Evolutionary conservation across 2,888 invertebrate genomes (phyloP).

Genomic region (Polymixis flavicincta): DNA sequence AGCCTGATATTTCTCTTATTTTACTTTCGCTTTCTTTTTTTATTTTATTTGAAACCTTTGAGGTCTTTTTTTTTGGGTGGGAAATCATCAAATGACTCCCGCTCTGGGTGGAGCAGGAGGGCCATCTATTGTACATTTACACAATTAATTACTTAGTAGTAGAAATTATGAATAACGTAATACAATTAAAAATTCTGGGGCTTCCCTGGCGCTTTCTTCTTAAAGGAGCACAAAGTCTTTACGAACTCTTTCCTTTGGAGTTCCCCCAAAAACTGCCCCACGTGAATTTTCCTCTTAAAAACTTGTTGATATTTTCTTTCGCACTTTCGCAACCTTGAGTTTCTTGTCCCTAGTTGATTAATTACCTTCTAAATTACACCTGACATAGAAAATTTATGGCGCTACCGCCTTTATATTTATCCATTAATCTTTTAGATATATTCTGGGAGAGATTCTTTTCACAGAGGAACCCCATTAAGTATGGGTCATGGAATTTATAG

Average conservation of each 20-base stretch:
- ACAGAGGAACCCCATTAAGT: constrained; percentile 25
- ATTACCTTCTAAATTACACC: constrained; percentile 39
- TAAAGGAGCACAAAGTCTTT: not conserved
- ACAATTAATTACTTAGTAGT: no score
- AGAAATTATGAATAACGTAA: not conserved
- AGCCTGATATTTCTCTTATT: no score
- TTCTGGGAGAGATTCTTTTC: constrained; percentile 35
- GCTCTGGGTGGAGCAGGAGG: no score
- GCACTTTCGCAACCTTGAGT: constrained; percentile 3
- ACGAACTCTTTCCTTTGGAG: not conserved
- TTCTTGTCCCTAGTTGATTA: constrained; percentile 37
- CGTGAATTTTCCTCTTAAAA: not conserved
- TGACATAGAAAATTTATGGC: constrained; percentile 27
- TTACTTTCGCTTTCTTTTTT: no score
- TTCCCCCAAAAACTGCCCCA: not conserved
- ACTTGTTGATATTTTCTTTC: constrained; percentile 41
- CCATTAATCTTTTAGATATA: constrained; percentile 52
- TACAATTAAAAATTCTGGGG: not conserved
- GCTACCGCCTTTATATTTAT: constrained; percentile 14
- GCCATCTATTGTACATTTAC: no score
- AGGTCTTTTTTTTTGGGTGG: no score
- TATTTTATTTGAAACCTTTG: no score
- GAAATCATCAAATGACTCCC: no score
- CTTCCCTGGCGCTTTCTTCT: not conserved
- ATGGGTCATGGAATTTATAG: constrained; percentile 37